Conservation (phyloP, 2,113 vertebrate genomes). For the Amphiprion percula region DNA sequence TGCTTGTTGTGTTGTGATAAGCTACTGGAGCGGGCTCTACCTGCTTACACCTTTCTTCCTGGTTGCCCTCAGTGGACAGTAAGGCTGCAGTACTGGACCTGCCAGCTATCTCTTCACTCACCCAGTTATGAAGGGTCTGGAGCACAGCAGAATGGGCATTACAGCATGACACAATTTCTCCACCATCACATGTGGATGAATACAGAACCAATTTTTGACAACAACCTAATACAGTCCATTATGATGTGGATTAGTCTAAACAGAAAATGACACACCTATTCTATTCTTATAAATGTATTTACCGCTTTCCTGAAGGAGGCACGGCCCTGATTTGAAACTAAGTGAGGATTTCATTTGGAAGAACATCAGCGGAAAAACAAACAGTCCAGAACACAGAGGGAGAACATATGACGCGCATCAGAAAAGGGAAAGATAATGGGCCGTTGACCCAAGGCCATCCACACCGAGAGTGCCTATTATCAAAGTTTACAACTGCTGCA, state of each 20-base stretch:
- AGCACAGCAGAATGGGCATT: slow-evolving; percentile 82
- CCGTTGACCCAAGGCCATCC: slow-evolving; percentile 47
- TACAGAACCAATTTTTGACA: background rate
- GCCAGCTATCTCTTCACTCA: slow-evolving; percentile 92
- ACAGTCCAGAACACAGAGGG: slow-evolving; percentile 34
- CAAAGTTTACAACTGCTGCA: slow-evolving; percentile 53
- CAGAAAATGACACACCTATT: background rate
- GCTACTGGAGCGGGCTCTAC: slow-evolving; percentile 85
- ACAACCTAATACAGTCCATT: too few species aligned
- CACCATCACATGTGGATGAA: slow-evolving; percentile 21
- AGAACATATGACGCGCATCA: slow-evolving; percentile 43
- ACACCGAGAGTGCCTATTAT: slow-evolving; percentile 22
- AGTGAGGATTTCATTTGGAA: slow-evolving; percentile 39
- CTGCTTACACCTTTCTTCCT: slow-evolving; percentile 97
- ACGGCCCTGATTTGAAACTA: background rate
- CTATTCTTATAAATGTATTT: background rate
- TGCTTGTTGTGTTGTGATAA: slow-evolving; percentile 66
- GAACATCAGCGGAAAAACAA: slow-evolving; percentile 59
- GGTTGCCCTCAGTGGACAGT: slow-evolving; percentile 91
- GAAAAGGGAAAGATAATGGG: slow-evolving; percentile 48
- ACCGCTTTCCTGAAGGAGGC: background rate
- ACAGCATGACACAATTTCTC: slow-evolving; percentile 36
- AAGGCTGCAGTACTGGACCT: slow-evolving; percentile 89
- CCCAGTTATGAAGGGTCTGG: slow-evolving; percentile 92
- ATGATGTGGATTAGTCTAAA: too few species aligned